These are phyloP conservation scores for Dasyprocta punctata DNA, from an alignment of 2,113 vertebrate species.

Conservation along the genomic window DNA sequence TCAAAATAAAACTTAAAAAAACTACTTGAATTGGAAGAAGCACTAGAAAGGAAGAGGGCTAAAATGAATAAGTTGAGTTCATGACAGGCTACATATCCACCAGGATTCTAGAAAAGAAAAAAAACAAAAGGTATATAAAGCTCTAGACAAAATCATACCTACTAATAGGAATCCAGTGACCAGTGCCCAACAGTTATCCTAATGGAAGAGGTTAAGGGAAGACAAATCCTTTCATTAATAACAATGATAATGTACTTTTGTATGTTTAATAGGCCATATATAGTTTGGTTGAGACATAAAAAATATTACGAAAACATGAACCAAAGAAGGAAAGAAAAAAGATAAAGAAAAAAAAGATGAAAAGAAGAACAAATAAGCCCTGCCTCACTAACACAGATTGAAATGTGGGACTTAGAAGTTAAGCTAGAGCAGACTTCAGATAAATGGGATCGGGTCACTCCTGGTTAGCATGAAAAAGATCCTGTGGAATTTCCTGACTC, in stretches of 20 bases:
- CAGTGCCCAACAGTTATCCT: neutral
- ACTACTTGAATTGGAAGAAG: neutral
- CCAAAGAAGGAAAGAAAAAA: neutral
- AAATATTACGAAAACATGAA: neutral
- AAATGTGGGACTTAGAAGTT: neutral
- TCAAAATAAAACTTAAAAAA: neutral
- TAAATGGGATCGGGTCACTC: neutral
- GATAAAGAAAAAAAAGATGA: neutral
- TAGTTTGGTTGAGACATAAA: neutral
- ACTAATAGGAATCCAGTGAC: neutral
- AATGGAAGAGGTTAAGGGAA: neutral
- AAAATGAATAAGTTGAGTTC: neutral
- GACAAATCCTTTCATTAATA: neutral
- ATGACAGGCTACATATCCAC: neutral
- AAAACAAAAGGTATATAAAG: neutral
- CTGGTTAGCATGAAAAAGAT: neutral
- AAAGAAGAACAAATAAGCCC: neutral
- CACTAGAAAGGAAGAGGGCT: neutral
- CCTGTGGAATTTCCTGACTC: neutral
- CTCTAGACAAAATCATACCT: neutral
- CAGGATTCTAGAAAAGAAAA: neutral
- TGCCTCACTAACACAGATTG: neutral
- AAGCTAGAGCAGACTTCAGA: neutral
- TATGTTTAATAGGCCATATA: neutral
- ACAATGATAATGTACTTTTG: neutral